Evolutionary conservation across 1,140 invertebrate genomes (phyloP), one percentile per base, ranked within the genome.

Genomic region (Portunus trituberculatus): DNA sequence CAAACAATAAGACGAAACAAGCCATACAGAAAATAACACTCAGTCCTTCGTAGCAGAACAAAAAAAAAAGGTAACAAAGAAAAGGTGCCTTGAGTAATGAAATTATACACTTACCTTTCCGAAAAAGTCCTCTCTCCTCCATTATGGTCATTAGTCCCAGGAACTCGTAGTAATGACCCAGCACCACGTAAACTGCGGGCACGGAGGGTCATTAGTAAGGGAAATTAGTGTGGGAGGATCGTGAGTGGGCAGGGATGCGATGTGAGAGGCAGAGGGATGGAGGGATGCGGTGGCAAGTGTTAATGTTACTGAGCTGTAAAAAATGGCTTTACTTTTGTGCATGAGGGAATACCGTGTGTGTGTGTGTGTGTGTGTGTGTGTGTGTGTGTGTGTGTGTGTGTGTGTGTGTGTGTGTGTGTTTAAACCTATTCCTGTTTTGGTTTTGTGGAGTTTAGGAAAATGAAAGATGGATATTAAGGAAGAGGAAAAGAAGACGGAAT

Each of bases 101-200:
- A 39, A 6, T 39, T 39, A 39, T 39, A 1, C 52, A 59, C 97
- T 98, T 97, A 98, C 98, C 98, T 96, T 98, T 98, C 95, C 98
- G 98, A 83, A 99, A 97, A 0, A 99, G 97, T 59, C 98, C 98
- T 96, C 98, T 98, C 94, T 98, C 97, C 96, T 99, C 98, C 97
- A 99, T 97, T 28, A 98, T 98, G 76, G 98, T 97, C 97, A 99
- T 98, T 0, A 99, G 97, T 6, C 98, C 98, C 76, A 99, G 97
- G 96, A 99, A 98, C 96, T 99, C 98, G 96, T 98, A 98, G 96
- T 99, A 98, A 96, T 98, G 98, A 6, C 99, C 99, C 93, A 99
- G 97, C 59, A 99, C 98, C 0, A 99, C 98, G 97, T 99, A 99
- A 97, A 99, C 99, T 99, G 97, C 76, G 25, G 82, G 48, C 1